These are phyloP conservation scores for Leucoraja erinaceus DNA, from an alignment of 2,113 vertebrate species.

Conservation along the genomic window DNA sequence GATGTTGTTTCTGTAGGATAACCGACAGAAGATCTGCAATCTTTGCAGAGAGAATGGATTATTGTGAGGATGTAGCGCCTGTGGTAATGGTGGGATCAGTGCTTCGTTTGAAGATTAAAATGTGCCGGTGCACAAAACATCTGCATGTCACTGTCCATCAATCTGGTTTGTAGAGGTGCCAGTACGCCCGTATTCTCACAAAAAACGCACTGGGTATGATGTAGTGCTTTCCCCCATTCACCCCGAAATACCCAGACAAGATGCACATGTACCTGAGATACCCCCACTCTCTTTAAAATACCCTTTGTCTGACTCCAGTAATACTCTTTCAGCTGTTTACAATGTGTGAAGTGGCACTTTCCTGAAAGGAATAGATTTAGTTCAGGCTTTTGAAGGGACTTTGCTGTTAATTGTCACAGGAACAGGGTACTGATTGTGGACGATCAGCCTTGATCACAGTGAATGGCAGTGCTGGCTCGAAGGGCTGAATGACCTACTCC, in stretches of 20 bases:
- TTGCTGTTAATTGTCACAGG: neutral
- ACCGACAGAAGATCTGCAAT: neutral
- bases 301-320: neutral
- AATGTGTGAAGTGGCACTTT: neutral
- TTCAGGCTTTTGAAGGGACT: neutral
- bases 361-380: neutral
- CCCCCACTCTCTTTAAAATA: neutral
- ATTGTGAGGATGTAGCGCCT: neutral
- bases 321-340: neutral
- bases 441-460: too few species aligned
- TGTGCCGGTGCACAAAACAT: too few species aligned
- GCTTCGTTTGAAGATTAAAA: too few species aligned
- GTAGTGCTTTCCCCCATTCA: neutral
- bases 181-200: too few species aligned
- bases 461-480: too few species aligned
- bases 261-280: too few species aligned
- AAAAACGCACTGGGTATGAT: too few species aligned
- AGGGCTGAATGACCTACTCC: too few species aligned
- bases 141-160: too few species aligned
- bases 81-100: too few species aligned
- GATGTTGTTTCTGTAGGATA: neutral
- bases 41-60: neutral
- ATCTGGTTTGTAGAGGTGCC: too few species aligned
- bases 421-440: too few species aligned
- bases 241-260: neutral